phyloP scores from a whole-genome alignment of 1,140 invertebrate genomes.

The Papilio aristodemus region DNA sequence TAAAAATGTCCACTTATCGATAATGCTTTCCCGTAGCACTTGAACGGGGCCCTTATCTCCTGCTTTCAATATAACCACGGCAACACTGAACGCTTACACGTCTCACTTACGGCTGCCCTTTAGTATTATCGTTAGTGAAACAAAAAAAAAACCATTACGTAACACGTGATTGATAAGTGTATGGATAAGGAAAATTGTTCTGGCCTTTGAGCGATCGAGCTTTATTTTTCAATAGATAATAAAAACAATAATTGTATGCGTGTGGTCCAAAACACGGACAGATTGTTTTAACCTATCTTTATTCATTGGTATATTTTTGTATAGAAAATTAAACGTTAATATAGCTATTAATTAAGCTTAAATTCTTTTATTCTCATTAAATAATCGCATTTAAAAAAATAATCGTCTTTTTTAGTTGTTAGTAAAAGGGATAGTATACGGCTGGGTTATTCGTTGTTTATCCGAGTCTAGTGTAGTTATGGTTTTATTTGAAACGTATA shows the following conservation, averaged over 20 bases:
- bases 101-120: slow-evolving; percentile 12
- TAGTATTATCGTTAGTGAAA: slow-evolving; percentile 6
- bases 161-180: slow-evolving; percentile 16
- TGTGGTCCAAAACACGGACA: slow-evolving; percentile 8
- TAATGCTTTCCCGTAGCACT: slow-evolving; percentile 29
- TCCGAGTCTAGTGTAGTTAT: too few relatives aligned
- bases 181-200: slow-evolving; percentile 19
- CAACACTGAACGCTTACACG: slow-evolving; percentile 20
- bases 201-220: not conserved
- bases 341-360: too few relatives aligned
- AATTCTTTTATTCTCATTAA: too few relatives aligned
- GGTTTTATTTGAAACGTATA: too few relatives aligned
- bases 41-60: slow-evolving; percentile 27
- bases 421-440: too few relatives aligned
- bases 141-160: slow-evolving; percentile 22
- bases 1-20: slow-evolving; percentile 34
- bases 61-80: slow-evolving; percentile 29
- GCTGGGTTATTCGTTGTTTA: too few relatives aligned
- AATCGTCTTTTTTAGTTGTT: too few relatives aligned
- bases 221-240: not conserved
- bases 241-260: not conserved
- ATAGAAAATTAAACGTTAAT: too few relatives aligned
- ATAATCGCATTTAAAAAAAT: too few relatives aligned
- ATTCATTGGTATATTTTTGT: too few relatives aligned
- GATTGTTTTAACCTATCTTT: not conserved